Conservation (phyloP, 1,140 invertebrate species). For the Stegodyphus dumicola region DNA sequence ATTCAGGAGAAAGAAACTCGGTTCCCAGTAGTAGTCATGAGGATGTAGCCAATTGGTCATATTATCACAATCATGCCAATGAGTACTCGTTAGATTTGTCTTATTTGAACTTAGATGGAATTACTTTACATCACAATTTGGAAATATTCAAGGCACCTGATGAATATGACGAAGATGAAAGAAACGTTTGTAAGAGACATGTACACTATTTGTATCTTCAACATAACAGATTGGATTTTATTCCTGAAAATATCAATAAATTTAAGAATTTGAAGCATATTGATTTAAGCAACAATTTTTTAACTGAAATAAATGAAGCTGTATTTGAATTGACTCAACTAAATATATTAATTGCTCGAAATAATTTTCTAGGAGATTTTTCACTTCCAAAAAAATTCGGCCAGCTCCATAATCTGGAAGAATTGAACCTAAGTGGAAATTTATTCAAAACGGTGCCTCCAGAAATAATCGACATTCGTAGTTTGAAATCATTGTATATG, state of each 20-base stretch:
- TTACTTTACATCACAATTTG: slow-evolving; percentile 38
- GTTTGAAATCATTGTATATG: slow-evolving; percentile 86
- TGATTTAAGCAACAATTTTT: slow-evolving; percentile 89
- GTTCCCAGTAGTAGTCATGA: slow-evolving; percentile 18
- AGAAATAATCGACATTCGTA: slow-evolving; percentile 82
- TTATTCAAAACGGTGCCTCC: slow-evolving; percentile 83
- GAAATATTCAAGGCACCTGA: slow-evolving; percentile 14
- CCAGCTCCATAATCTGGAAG: slow-evolving; percentile 73
- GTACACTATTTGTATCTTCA: slow-evolving; percentile 32
- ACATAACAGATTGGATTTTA: slow-evolving; percentile 66
- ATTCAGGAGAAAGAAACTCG: background rate
- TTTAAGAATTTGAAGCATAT: slow-evolving; percentile 74
- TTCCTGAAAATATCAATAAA: slow-evolving; percentile 67
- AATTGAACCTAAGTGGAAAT: slow-evolving; percentile 94
- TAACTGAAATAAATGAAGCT: slow-evolving; percentile 80
- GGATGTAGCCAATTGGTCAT: slow-evolving; percentile 29
- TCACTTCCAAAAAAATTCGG: slow-evolving; percentile 87
- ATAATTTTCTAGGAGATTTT: slow-evolving; percentile 84
- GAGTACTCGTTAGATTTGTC: slow-evolving; percentile 44
- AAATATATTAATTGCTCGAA: slow-evolving; percentile 84
- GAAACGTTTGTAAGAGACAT: background rate
- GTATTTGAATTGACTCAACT: slow-evolving; percentile 78
- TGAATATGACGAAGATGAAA: background rate
- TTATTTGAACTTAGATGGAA: slow-evolving; percentile 41
- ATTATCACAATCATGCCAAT: slow-evolving; percentile 26